These are phyloP conservation scores for Sinonovacula constricta DNA, from an alignment of 1,140 invertebrate species.

Conservation along the genomic window DNA sequence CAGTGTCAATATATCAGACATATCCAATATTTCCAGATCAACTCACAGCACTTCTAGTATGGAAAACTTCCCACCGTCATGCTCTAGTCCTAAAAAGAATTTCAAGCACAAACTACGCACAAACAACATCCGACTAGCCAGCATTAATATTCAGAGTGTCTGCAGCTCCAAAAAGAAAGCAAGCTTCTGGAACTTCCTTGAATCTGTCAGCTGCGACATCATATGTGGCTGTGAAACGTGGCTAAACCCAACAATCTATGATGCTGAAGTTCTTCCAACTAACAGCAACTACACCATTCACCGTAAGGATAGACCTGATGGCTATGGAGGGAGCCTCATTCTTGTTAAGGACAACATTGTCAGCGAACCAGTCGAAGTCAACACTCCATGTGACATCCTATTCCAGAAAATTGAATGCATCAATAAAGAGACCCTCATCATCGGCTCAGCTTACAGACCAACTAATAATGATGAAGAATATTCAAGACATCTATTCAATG, in stretches of 20 bases:
- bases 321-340: background rate
- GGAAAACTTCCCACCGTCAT: background rate
- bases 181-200: background rate
- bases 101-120: background rate
- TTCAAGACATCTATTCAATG: background rate
- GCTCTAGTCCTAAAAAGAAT: background rate
- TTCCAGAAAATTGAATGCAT: background rate
- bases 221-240: conserved; percentile 15
- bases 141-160: background rate
- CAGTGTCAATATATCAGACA: conserved; percentile 16
- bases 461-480: background rate
- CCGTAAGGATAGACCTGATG: background rate
- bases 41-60: background rate
- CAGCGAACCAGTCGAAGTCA: background rate
- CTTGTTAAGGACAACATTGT: background rate
- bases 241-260: background rate
- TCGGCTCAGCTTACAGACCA: background rate
- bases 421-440: background rate
- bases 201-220: background rate
- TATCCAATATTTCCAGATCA: conserved; percentile 1
- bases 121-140: background rate
- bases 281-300: background rate
- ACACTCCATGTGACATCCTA: background rate
- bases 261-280: background rate
- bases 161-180: background rate